Evolutionary conservation across 2,888 invertebrate genomes (phyloP), one percentile per base, ranked within the genome.

Genomic region (Xestoiulus laeticollis): DNA sequence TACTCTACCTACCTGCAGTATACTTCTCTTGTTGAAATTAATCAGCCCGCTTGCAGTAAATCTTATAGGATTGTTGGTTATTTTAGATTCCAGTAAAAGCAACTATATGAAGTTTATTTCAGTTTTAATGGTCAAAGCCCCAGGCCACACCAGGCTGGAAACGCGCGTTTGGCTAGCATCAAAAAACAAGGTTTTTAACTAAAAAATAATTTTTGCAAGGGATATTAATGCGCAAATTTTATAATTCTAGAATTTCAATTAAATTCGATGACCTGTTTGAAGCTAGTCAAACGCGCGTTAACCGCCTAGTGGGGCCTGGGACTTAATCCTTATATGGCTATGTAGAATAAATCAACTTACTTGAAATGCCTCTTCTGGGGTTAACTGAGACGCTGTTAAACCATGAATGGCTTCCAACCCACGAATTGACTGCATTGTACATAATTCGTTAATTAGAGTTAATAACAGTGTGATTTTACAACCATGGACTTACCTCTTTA

Each of bases 51-150:
- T 78, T 30, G 78, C 78, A 4, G 78, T 78, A 32, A 78, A 30
- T 78, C 30, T 30, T 6, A 78, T 78, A 30, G 78, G 78, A 30
- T 78, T 78, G 30, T 78, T 32, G 16, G 30, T 78, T 30, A 78
- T 78, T 78, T 78, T 78, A 10, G 78, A 78, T 14, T 78, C 78
- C 78, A 78, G 14, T 30, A 78, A 78, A 78, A 78, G 78, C 30
- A 78, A 30, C 78, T 38, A 38, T 38, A 38, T 38, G 38, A 38
- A 38, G 5, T 38, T 8, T 38, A 48, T 16, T 48, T 16, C 48
- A 48, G 19, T 48, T 19, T 48, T 14, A 16, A 48, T 4, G 48
- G 19, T 38, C n/a, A n/a, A n/a, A n/a, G 44, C 44, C 44, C 8
- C 44, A 14, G 10, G 0, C 14, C 44, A 8, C 44, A 8, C 44